Percentiles rank a stretch among this genome's conserved stretches.
Evolutionary conservation across 1,140 invertebrate species (phyloP).

Genomic region (Drosophila sturtevanti): DNA sequence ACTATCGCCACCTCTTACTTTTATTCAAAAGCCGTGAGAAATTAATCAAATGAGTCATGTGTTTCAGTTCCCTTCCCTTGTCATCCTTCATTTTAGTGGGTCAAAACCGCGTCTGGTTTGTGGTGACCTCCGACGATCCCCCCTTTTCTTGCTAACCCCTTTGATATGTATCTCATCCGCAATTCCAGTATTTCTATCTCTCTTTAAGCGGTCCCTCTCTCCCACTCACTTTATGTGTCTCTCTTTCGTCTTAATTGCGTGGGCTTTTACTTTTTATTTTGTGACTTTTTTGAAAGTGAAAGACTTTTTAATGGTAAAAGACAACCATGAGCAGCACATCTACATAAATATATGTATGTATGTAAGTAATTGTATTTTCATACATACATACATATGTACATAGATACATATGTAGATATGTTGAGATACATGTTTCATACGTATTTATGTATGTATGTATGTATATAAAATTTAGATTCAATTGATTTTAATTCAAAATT

Average conservation of each 20-base stretch:
- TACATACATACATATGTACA: neutral
- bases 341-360: neutral
- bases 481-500: slow-evolving; percentile 11
- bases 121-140: slow-evolving; percentile 3
- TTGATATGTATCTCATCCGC: neutral
- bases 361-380: neutral
- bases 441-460: neutral
- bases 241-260: slow-evolving; percentile 45
- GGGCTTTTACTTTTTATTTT: slow-evolving; percentile 59
- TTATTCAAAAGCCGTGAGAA: slow-evolving; percentile 25
- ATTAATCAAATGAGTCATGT: slow-evolving; percentile 38
- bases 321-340: too few relatives aligned
- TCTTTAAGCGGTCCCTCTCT: neutral
- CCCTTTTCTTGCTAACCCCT: neutral
- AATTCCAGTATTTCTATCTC: neutral
- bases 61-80: neutral
- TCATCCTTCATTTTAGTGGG: slow-evolving; percentile 5
- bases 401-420: neutral
- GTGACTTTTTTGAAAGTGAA: slow-evolving; percentile 57
- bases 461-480: neutral
- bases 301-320: slow-evolving; percentile 15
- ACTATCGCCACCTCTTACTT: neutral
- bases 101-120: slow-evolving; percentile 2
- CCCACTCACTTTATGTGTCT: slow-evolving; percentile 42
- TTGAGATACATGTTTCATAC: too few relatives aligned